phyloP scores from a whole-genome alignment of 2,113 vertebrate species.

The Ondatra zibethicus region DNA sequence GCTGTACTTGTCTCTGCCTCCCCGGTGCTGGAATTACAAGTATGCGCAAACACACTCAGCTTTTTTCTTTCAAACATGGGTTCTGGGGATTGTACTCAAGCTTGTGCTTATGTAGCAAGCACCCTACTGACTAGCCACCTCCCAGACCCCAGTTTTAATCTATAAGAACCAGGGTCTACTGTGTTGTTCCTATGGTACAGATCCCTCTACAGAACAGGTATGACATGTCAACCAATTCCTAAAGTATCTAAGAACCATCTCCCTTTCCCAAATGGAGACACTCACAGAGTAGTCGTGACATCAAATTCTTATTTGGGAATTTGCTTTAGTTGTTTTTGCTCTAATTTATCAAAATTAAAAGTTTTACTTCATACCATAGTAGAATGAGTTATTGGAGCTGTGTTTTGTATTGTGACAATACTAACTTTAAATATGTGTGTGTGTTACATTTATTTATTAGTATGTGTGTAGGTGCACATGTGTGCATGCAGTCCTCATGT shows the following conservation, averaged over 20 bases:
- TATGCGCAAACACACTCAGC: not conserved
- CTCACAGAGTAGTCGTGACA: not conserved
- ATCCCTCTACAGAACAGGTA: not conserved
- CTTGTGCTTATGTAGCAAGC: not conserved
- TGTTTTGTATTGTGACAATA: not conserved
- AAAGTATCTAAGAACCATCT: not conserved
- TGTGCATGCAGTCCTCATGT: not conserved
- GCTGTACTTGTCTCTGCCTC: not conserved
- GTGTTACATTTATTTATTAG: not conserved
- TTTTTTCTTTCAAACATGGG: not conserved
- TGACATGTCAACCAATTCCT: not conserved
- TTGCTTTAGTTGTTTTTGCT: slow-evolving; percentile 30
- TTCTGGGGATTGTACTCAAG: not conserved
- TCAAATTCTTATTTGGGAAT: not conserved
- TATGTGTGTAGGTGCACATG: not conserved
- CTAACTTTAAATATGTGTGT: not conserved
- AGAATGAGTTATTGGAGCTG: not conserved
- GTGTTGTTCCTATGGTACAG: not conserved
- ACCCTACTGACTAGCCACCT: not conserved
- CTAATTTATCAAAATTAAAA: not conserved
- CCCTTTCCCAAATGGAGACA: not conserved
- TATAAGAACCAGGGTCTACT: not conserved
- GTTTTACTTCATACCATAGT: not conserved
- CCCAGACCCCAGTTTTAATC: not conserved
- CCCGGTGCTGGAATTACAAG: not conserved